phyloP scores from a whole-genome alignment of 1,140 invertebrate genomes.

The Brachionus paranguensis region DNA sequence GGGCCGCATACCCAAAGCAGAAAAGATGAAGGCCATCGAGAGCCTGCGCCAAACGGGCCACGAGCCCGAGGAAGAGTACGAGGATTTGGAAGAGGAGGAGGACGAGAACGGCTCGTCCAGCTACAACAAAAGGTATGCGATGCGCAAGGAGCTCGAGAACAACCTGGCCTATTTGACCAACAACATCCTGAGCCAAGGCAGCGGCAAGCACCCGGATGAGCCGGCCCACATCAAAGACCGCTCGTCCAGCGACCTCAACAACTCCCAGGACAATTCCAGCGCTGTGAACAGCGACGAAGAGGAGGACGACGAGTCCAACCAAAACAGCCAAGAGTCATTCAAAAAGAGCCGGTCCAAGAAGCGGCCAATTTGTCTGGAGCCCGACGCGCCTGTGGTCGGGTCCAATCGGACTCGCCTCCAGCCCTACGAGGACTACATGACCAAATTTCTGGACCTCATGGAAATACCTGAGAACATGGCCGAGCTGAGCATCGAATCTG shows the following conservation, averaged over 20 bases:
- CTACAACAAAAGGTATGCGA: not conserved
- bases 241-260: not conserved
- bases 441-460: not conserved
- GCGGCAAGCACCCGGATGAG: not conserved
- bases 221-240: not conserved
- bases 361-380: not conserved
- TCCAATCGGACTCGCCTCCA: not conserved
- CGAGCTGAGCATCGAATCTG: not conserved
- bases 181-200: not conserved
- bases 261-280: not conserved
- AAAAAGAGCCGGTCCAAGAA: not conserved
- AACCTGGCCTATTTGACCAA: slow-evolving; percentile 3
- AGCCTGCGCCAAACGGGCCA: not conserved
- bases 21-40: slow-evolving; percentile 49
- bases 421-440: slow-evolving; percentile 16
- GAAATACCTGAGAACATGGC: not conserved
- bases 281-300: not conserved
- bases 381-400: not conserved
- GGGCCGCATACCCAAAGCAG: slow-evolving; percentile 53
- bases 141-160: slow-evolving; percentile 2
- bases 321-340: not conserved
- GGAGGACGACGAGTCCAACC: not conserved
- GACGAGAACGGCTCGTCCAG: not conserved
- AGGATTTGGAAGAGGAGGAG: not conserved
- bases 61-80: not conserved